Percentiles rank a stretch among this genome's conserved stretches.
phyloP scores from a whole-genome alignment of 2,113 vertebrate species.

The Nettapus auritus region DNA sequence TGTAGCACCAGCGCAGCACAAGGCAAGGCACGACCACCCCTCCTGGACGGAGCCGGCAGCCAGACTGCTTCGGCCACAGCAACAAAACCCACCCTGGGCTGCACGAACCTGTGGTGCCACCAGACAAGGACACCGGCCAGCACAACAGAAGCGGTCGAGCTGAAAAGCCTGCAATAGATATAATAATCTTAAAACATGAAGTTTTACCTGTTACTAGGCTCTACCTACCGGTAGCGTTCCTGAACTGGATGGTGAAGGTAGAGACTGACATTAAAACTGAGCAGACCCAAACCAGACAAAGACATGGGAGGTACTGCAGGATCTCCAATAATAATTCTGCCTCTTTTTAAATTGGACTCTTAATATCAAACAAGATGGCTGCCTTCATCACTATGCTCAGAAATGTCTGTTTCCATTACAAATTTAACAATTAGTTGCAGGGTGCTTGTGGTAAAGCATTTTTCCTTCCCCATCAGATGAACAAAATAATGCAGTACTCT shows the following conservation, averaged over 20 bases:
- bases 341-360: not conserved
- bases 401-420: conserved; percentile 36
- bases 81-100: not conserved
- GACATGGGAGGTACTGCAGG: not conserved
- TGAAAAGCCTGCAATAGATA: not conserved
- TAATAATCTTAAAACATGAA: not conserved
- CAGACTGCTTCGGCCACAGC: not conserved
- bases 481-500: conserved; percentile 47
- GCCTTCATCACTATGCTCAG: conserved; percentile 21
- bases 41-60: not conserved
- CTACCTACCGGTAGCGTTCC: not conserved
- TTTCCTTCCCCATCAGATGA: conserved; percentile 35
- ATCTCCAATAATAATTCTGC: not conserved
- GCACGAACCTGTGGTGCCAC: not conserved
- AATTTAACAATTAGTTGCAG: conserved; percentile 55
- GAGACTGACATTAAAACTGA: not conserved
- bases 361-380: conserved; percentile 58
- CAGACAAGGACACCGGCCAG: not conserved
- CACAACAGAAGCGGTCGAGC: not conserved
- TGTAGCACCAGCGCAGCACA: not conserved
- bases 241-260: not conserved
- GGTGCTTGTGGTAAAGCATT: not conserved
- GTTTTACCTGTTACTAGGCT: not conserved
- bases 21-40: not conserved
- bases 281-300: not conserved